Percentiles rank a stretch among this genome's conserved stretches.
These are phyloP conservation scores for Temnothorax curvispinosus DNA, from an alignment of 1,140 invertebrate species.

Conservation along the genomic window DNA sequence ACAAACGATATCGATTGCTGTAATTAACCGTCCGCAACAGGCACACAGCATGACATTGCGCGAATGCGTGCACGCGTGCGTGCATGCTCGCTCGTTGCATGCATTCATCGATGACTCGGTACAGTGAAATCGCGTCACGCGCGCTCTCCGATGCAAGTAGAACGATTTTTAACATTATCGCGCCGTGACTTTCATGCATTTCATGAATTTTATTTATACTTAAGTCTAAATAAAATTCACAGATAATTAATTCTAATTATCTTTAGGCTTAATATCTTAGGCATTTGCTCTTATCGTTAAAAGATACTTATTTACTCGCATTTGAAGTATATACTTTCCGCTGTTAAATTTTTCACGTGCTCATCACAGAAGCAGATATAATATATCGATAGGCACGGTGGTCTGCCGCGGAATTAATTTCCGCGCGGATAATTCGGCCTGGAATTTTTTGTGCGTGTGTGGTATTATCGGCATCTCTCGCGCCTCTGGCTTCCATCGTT, in stretches of 20 bases:
- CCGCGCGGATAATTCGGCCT: background rate
- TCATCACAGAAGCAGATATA: background rate
- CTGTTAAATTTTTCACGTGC: background rate
- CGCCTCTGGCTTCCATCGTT: constrained; percentile 7
- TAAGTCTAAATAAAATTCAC: background rate
- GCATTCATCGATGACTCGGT: constrained; percentile 5
- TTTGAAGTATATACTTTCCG: background rate
- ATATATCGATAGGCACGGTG: background rate
- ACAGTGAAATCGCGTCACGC: constrained; percentile 45
- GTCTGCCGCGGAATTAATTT: constrained; percentile 32
- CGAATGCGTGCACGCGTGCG: constrained; percentile 57
- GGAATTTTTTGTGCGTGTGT: constrained; percentile 1
- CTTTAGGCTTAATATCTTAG: no score
- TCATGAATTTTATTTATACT: background rate
- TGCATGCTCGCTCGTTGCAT: constrained; percentile 52
- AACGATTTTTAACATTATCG: background rate
- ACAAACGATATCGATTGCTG: constrained; percentile 74
- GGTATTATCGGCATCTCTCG: background rate
- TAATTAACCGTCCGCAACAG: constrained; percentile 70
- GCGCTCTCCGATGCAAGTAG: background rate
- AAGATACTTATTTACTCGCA: background rate
- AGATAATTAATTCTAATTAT: background rate
- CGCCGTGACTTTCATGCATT: background rate
- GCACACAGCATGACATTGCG: constrained; percentile 52
- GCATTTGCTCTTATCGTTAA: background rate